Evolutionary conservation across 2,113 vertebrate genomes (phyloP), one percentile per base, ranked within the genome.

Genomic region (Semicossyphus pulcher): DNA sequence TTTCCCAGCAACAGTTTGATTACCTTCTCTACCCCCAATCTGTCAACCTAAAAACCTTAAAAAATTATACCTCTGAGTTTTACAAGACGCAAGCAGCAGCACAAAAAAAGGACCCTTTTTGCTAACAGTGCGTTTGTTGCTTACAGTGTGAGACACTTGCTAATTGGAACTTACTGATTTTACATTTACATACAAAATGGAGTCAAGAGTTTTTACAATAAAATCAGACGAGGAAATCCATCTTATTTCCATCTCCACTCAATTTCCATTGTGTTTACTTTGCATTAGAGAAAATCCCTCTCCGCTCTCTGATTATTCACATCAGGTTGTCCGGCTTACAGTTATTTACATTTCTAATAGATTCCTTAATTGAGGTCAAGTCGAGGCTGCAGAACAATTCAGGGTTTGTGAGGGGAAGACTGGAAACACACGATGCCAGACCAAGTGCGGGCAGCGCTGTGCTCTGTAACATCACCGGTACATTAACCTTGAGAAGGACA

Each of bases 321-420:
- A 53, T 74, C 66, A 80, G 85, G 80, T 71, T 71, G 75, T 60
- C 49, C 53, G 72, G 78, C 80, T 90, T 75, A 84, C 25, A 72
- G 73, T 72, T 88, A 81, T 92, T 92, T 93, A 89, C 88, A 88
- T 89, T 64, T 79, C 72, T 85, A 83, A 87, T 86, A 74, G 86
- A 86, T 81, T 88, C 79, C 47, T 72, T 91, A 91, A 92, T 90
- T 88, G 87, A 89, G 80, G 89, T 88, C 86, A 88, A 87, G 80
- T 61, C 21, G 69, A 86, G 73, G 64, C 71, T 28, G 65, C 25
- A 2, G n/a, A 72, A 45, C 20, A 3, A 51, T 21, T 34, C 41
- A 25, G 47, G 66, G 59, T 70, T n/a, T 72, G 60, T 47, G 59
- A 32, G 10, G 57, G 54, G 57, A 42, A 31, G 48, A 42, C 21